Percentiles rank a stretch among this genome's conserved stretches.
phyloP scores from a whole-genome alignment of 1,140 invertebrate species.

The Zaprionus inermis region DNA sequence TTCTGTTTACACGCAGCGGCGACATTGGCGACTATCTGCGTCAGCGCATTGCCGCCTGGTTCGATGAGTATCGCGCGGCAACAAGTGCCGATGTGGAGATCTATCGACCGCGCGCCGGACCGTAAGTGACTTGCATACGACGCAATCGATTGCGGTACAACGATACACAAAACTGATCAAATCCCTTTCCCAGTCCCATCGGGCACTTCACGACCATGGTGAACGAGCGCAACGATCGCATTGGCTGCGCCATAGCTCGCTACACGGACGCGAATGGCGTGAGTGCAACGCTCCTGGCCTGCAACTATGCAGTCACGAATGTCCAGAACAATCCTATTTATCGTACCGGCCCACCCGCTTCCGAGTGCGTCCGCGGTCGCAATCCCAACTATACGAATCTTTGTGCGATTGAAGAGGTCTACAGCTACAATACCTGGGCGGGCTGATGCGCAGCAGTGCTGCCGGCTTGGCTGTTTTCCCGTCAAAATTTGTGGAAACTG shows the following conservation, averaged over 20 bases:
- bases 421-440: slow-evolving; percentile 67
- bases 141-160: too few relatives aligned
- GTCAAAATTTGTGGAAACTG: too few relatives aligned
- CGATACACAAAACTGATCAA: too few relatives aligned
- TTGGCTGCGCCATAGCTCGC: slow-evolving; percentile 62
- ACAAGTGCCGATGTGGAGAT: slow-evolving; percentile 64
- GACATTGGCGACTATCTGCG: slow-evolving; percentile 46
- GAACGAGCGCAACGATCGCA: slow-evolving; percentile 61
- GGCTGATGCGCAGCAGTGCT: slow-evolving; percentile 20
- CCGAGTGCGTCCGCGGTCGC: slow-evolving; percentile 54
- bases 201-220: slow-evolving; percentile 74
- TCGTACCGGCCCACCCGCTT: slow-evolving; percentile 53
- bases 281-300: slow-evolving; percentile 57
- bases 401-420: slow-evolving; percentile 54
- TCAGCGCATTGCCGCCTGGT: slow-evolving; percentile 60
- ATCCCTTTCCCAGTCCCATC: slow-evolving; percentile 44
- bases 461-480: background rate
- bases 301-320: slow-evolving; percentile 75
- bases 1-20: slow-evolving; percentile 52
- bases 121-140: slow-evolving; percentile 46
- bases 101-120: slow-evolving; percentile 53
- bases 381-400: slow-evolving; percentile 64
- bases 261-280: slow-evolving; percentile 53
- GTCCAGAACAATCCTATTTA: slow-evolving; percentile 64
- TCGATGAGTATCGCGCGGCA: slow-evolving; percentile 59